Evolutionary conservation across 2,888 invertebrate species (phyloP), one percentile per base, ranked within the genome.

Genomic region (Serrognathus titanus): DNA sequence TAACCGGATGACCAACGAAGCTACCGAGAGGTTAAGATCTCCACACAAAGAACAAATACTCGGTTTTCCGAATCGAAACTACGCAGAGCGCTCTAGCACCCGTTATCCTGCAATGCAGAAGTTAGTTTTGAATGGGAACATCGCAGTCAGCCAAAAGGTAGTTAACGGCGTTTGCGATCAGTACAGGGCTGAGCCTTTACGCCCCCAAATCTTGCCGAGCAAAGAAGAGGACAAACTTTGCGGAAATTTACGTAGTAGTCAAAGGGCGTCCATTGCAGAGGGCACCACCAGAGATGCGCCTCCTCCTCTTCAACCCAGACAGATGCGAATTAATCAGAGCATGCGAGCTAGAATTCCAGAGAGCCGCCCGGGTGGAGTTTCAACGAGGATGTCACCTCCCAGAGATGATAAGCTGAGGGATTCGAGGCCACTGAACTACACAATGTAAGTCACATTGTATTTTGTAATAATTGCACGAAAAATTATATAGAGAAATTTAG

Each of bases 71-170:
- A 72, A 64, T 59, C 67, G 71, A 48, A 68, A 67, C 11, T 75
- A 76, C 41, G 77, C 76, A 1, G 79, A 79, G 53, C 73, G 79
- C 59, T 79, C 80, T 2, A 81, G 78, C 64, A 68, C 80, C 48
- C 74, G 80, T 62, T 81, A 79, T 67, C 78, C 75, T 1, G 60
- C 77, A 0, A 75, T 76, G 2, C 81, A 81, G 58, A 81, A 81
- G 63, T 68, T 81, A 1, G 73, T 78, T 57, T 65, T 81, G 5
- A 82, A 80, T 59, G 79, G 80, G 6, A 77, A 75, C 60, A 71
- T 80, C 4, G 76, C 76, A 1, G 71, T 75, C 9, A 79, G 79
- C 64, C 75, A 78, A 61, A 77, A 77, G 60, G 72, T 75, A 2
- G 54, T 57, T 7, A 66, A 62, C 51, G 71, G 72, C n/a, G 36